Base-by-base conservation (phyloP, 2,888 invertebrate genomes). In the Hemicrepidius hirtus region DNA sequence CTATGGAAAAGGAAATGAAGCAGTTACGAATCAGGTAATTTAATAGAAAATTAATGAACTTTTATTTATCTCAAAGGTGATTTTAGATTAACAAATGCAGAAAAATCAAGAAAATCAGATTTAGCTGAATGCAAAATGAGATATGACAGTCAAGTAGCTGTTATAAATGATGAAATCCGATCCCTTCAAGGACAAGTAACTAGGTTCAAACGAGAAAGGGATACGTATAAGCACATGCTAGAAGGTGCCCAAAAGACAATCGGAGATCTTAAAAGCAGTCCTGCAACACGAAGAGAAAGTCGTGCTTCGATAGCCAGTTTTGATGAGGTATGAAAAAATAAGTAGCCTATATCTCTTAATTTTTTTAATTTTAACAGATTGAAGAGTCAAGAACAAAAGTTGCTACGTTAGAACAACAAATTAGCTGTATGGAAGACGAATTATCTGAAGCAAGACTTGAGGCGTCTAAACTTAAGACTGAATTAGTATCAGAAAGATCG, bases 211-310 rank as follows among this genome's bases (percentile, higher is more conserved):
- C 89, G 95, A 72, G 97, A 97, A 86, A 90, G 96, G 66, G 97
- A 97, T 83, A 94, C 94, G 63, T 96, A 95, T 82, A 95, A 95
- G 78, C 95, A 96, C 83, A 95, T 97, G 93, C 85, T 97, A 44
- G 96, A 96, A 82, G 92, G 93, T 10, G 95, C 96, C 0, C 96
- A 96, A 84, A 94, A 94, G 85, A 92, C 93, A 40, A 94, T 95
- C 79, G 90, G 92, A 0, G 94, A 95, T 77, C 88, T 95, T 20
- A 95, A 94, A 84, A 86, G 83, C 63, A 87, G 87, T 18, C 90
- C 91, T 0, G 88, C 87, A 32, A 73, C 84, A 2, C 79, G 77
- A 12, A 87, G 90, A 77, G 87, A 88, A 64, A 89, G 90, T 50
- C 88, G 91, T 66, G 88, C 89, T 59, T 93, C 94, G 1, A 90